Conservation (phyloP, 2,888 invertebrate species). For the Tetragonula carbonaria region DNA sequence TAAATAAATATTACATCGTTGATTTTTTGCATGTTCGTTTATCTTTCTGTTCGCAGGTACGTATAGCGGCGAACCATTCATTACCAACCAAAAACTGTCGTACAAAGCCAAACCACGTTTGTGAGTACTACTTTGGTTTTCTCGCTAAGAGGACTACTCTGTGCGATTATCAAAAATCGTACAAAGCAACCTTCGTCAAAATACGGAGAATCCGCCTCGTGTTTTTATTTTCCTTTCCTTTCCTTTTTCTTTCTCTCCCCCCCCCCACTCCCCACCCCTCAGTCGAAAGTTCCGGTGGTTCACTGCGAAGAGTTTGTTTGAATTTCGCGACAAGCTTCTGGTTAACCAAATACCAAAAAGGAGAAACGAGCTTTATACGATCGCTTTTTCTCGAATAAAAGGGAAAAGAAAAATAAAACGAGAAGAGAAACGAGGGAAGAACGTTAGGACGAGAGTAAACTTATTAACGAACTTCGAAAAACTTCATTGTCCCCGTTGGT, state of each 20-base stretch:
- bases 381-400: background rate
- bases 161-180: constrained; percentile 7
- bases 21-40: constrained; percentile 12
- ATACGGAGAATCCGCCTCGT: background rate
- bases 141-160: background rate
- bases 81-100: background rate
- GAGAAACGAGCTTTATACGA: background rate
- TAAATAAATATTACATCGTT: background rate
- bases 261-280: too few relatives aligned
- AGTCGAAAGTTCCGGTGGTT: constrained; percentile 1
- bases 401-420: background rate
- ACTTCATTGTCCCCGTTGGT: constrained; percentile 30
- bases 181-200: constrained; percentile 1
- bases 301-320: constrained; percentile 28
- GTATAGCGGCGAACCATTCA: constrained; percentile 24
- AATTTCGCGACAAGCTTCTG: constrained; percentile 29
- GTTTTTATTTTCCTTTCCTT: background rate
- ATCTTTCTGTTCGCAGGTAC: constrained; percentile 42
- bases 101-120: background rate
- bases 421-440: background rate
- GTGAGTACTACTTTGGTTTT: constrained; percentile 24
- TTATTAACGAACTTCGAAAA: constrained; percentile 50
- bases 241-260: too few relatives aligned
- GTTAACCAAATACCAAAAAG: constrained; percentile 17
- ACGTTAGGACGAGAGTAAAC: constrained; percentile 46